phyloP scores from a whole-genome alignment of 23 tunicate genomes.

The Halocynthia aurantium region DNA sequence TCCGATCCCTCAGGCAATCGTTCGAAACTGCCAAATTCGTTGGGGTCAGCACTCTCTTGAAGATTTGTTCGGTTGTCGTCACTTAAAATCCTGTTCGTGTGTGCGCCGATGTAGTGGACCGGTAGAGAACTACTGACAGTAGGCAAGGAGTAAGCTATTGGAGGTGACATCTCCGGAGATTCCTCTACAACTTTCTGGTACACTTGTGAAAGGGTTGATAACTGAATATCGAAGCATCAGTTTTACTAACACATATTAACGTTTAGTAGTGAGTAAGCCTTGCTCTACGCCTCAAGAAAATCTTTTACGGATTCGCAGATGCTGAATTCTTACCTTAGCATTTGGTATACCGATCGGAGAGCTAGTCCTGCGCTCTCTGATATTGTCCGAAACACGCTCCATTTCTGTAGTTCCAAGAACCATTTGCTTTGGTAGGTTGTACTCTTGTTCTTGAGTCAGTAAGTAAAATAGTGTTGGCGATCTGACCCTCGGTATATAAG shows the following conservation, averaged over 20 bases:
- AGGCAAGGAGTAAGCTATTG: constrained; percentile 3
- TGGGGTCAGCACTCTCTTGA: not conserved
- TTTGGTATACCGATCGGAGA: constrained; percentile 9
- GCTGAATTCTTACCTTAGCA: not conserved
- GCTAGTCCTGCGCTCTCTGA: not conserved
- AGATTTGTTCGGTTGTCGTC: not conserved
- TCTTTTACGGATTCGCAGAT: too few species aligned
- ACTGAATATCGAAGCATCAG: not conserved
- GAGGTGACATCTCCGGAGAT: constrained; percentile 2
- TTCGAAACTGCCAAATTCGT: constrained; percentile 1
- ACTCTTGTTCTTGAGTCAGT: not conserved
- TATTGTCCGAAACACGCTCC: not conserved
- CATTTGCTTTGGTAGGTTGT: not conserved
- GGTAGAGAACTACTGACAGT: constrained; percentile 8
- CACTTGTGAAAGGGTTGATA: not conserved
- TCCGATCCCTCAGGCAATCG: constrained; percentile 73
- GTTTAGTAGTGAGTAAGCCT: not conserved
- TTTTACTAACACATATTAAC: not conserved
- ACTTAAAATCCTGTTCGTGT: not conserved
- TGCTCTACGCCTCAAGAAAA: not conserved
- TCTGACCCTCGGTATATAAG: too few species aligned
- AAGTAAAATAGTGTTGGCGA: not conserved
- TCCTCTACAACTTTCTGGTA: constrained; percentile 1
- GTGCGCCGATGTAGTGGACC: not conserved
- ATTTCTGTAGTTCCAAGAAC: not conserved